Conservation (phyloP, 2,797 vertebrate species). For the Thripadectes ignobilis region DNA sequence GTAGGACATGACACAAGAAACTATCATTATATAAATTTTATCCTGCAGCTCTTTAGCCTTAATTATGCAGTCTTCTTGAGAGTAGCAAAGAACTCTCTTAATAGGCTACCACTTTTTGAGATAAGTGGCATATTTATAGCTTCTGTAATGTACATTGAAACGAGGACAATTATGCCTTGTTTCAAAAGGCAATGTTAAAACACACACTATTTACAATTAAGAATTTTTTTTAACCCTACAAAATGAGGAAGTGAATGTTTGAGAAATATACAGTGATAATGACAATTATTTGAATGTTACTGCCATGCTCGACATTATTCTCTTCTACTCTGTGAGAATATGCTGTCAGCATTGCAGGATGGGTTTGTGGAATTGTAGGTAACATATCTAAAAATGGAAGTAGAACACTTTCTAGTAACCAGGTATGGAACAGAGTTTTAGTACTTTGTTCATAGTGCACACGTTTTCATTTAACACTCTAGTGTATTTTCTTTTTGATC, state of each 20-base stretch:
- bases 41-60: constrained; percentile 50
- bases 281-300: background rate
- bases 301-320: background rate
- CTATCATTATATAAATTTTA: constrained; percentile 44
- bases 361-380: background rate
- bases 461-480: background rate
- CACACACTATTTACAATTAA: background rate
- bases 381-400: background rate
- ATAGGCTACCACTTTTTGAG: constrained; percentile 35
- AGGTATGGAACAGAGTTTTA: background rate
- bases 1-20: constrained; percentile 8
- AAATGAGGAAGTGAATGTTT: background rate
- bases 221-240: background rate
- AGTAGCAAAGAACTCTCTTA: constrained; percentile 32
- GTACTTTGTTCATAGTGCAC: background rate
- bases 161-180: background rate
- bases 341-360: background rate
- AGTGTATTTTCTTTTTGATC: background rate
- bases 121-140: constrained; percentile 58
- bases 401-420: background rate
- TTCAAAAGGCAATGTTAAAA: background rate
- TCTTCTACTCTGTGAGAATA: background rate
- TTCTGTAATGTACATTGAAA: constrained; percentile 1
- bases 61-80: constrained; percentile 47
- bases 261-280: background rate